phyloP scores from a whole-genome alignment of 2,113 vertebrate species.

The Dicentrarchus labrax region DNA sequence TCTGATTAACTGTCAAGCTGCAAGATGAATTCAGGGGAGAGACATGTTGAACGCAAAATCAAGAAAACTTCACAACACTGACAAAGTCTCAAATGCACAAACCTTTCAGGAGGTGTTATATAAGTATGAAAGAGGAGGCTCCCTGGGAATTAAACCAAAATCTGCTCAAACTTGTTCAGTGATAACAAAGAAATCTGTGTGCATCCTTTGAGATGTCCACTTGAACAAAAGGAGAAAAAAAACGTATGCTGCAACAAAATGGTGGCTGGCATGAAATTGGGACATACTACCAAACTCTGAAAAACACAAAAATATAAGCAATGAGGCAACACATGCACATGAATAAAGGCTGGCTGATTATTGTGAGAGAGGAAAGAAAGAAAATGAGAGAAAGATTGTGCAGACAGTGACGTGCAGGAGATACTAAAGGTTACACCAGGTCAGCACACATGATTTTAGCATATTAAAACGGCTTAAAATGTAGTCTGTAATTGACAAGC shows the following conservation, averaged over 20 bases:
- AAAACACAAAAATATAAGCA: neutral
- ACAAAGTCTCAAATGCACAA: constrained; percentile 6
- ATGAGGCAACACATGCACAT: neutral
- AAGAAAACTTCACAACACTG: constrained; percentile 2
- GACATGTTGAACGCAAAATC: constrained; percentile 7
- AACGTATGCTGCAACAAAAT: neutral
- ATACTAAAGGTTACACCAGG: neutral
- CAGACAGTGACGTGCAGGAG: too few relatives aligned
- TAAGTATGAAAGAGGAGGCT: constrained; percentile 21
- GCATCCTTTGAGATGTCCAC: constrained; percentile 25
- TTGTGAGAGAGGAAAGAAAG: neutral
- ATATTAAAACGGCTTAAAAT: neutral
- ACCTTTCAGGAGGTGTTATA: constrained; percentile 22
- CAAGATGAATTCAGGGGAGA: constrained; percentile 17
- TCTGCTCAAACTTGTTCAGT: constrained; percentile 5
- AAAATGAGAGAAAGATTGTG: neutral
- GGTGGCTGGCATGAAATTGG: neutral
- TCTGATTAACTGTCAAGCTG: constrained; percentile 18
- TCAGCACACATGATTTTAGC: neutral
- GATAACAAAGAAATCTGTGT: neutral
- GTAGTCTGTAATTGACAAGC: neutral
- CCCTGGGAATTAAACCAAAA: constrained; percentile 30
- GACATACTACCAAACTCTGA: neutral
- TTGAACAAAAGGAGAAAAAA: constrained; percentile 7
- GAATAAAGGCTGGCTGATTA: neutral